Percentiles rank a stretch among this genome's conserved stretches.
Evolutionary conservation across 2,888 invertebrate genomes (phyloP).

Genomic region (Pediacus dermestoides): DNA sequence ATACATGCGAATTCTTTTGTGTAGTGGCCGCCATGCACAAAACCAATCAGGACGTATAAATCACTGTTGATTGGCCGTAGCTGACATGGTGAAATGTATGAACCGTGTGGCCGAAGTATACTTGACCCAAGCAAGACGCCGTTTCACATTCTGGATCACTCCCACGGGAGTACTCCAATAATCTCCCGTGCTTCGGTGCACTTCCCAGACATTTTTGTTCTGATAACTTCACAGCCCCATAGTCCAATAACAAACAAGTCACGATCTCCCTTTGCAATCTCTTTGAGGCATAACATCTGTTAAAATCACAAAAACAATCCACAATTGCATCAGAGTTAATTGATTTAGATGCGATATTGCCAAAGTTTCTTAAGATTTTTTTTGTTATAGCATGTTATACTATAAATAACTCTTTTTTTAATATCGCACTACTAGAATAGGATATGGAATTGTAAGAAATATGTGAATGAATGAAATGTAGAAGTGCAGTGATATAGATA

Average conservation of each 20-base stretch:
- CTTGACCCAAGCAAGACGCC: constrained; percentile 6
- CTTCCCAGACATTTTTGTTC: constrained; percentile 13
- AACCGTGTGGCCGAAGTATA: background rate
- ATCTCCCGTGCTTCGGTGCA: constrained; percentile 6
- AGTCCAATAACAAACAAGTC: constrained; percentile 5
- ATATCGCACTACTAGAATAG: no score
- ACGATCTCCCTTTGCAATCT: constrained; percentile 4
- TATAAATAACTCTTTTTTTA: no score
- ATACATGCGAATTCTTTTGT: constrained; percentile 17
- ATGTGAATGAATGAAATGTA: no score
- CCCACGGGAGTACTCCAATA: constrained; percentile 11
- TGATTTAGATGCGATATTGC: no score
- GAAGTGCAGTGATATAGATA: no score
- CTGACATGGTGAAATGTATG: constrained; percentile 20
- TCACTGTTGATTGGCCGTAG: constrained; percentile 21
- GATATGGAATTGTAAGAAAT: no score
- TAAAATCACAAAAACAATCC: background rate
- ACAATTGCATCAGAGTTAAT: background rate
- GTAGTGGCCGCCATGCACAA: constrained; percentile 19
- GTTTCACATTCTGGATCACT: constrained; percentile 16
- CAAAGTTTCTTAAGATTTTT: no score
- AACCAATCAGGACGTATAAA: constrained; percentile 24
- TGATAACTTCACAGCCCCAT: constrained; percentile 1
- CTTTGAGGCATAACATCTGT: constrained; percentile 3
- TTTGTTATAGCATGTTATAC: no score